Base-by-base conservation (phyloP, 2,113 vertebrate species). In the Rhagologus leucostigma region DNA sequence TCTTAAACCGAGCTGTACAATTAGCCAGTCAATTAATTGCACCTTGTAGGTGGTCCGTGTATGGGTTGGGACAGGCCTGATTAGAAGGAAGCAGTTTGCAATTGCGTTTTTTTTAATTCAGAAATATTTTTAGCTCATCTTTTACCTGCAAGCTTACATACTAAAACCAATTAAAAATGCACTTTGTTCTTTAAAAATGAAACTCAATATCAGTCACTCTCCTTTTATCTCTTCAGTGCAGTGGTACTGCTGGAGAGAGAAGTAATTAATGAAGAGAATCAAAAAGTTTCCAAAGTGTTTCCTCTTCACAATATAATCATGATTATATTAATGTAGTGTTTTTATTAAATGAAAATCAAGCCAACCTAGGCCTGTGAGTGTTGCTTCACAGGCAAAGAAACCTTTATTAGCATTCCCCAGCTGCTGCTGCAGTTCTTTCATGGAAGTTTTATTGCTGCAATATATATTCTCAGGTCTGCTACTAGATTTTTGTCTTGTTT, bases 401-500 rank as follows among this genome's bases (percentile, higher is more conserved):
- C 64, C 19, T 47, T 94, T 90, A 86, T 95, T 96, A 94, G 75
- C 82, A 93, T 94, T 95, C 95, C n/a, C 71, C 41, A 88, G 86
- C 32, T 95, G 78, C 87, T 95, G 73, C 74, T 92, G 87, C 85
- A 91, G 74, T 95, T 89, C 95, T 89, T 89, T 82, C 79, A 84
- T 83, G 64, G 86, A 93, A 92, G 67, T 92, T 97, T 94, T 96
- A 96, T 95, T 95, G 84, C 93, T 73, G 91, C 93, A 95, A 93
- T 95, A 96, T 89, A 94, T 93, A 96, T 93, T 90, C 93, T 78
- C 50, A 85, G 64, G 60, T 56, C 83, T 90, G 90, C 78, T 93
- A 90, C 87, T 95, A 94, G 93, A 94, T 95, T 95, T 93, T 93
- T 95, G 93, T 95, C 95, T 95, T 96, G 91, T 96, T 97, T 96